A percentile compares a stretch with the other conserved stretches of the same genome.
Conservation (phyloP, 2,113 vertebrate species). For the Grantiella picta region DNA sequence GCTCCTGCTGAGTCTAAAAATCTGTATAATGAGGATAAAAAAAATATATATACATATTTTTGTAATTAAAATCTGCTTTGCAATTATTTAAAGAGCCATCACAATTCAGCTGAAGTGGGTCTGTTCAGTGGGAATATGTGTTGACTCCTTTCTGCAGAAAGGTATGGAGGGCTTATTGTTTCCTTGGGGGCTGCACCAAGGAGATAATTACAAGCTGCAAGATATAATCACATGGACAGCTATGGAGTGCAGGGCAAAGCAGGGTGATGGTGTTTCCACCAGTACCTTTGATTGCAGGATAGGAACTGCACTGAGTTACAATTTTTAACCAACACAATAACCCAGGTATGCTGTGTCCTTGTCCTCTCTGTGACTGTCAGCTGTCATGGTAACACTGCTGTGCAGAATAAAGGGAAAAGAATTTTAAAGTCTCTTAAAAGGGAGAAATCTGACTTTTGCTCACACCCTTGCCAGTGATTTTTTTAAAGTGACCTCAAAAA, state of each 20-base stretch:
- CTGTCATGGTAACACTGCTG: not conserved
- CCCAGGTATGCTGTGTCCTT: not conserved
- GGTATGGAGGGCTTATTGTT: not conserved
- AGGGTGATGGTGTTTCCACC: not conserved
- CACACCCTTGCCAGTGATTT: not conserved
- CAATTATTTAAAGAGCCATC: not conserved
- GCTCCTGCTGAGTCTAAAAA: not conserved
- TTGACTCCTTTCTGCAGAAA: not conserved
- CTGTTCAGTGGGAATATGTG: not conserved
- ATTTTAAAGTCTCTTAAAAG: not conserved
- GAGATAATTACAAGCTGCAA: conserved; percentile 1
- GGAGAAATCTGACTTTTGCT: not conserved
- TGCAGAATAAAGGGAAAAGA: not conserved
- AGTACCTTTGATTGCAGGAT: not conserved
- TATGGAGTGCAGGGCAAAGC: not conserved
- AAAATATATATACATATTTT: not conserved
- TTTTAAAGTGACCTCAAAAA: not conserved
- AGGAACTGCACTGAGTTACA: not conserved
- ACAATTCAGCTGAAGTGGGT: not conserved
- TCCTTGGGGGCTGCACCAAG: not conserved
- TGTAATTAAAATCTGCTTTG: not conserved
- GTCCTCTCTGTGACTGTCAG: not conserved
- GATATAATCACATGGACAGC: not conserved
- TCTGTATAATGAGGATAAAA: not conserved
- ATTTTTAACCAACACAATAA: not conserved